phyloP scores from a whole-genome alignment of 2,113 vertebrate species.

The Terrapene triunguis region DNA sequence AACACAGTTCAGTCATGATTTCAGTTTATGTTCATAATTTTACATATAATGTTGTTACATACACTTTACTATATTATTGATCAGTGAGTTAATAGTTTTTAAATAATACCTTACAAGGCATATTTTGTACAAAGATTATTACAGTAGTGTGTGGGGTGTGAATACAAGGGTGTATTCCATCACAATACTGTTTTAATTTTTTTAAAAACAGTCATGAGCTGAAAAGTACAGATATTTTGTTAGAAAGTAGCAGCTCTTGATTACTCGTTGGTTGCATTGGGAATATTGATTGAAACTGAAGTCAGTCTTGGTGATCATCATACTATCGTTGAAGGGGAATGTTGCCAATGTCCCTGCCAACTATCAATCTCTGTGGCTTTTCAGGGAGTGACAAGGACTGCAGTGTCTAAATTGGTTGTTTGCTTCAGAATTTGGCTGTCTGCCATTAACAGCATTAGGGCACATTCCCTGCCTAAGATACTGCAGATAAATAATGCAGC shows the following conservation, averaged over 20 bases:
- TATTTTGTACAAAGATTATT: neutral
- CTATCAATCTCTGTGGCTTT: neutral
- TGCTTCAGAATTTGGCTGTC: constrained; percentile 13
- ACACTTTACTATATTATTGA: no score
- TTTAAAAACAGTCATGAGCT: neutral
- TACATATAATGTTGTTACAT: no score
- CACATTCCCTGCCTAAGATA: neutral
- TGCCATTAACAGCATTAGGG: neutral
- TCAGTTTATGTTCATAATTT: no score
- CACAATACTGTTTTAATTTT: neutral
- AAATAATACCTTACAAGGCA: no score
- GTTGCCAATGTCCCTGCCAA: neutral
- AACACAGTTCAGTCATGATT: neutral
- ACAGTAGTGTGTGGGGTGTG: neutral
- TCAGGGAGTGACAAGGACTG: neutral
- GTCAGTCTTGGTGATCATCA: neutral
- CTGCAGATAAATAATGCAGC: constrained; percentile 49
- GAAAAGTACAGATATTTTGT: neutral
- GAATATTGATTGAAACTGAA: neutral
- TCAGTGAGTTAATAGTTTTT: no score
- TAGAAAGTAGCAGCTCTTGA: neutral
- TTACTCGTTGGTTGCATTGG: neutral
- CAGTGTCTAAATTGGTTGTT: neutral
- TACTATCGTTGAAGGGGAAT: neutral
- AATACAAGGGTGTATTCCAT: neutral